phyloP scores from a whole-genome alignment of 2,888 invertebrate species.

The Agonum fuliginosum region DNA sequence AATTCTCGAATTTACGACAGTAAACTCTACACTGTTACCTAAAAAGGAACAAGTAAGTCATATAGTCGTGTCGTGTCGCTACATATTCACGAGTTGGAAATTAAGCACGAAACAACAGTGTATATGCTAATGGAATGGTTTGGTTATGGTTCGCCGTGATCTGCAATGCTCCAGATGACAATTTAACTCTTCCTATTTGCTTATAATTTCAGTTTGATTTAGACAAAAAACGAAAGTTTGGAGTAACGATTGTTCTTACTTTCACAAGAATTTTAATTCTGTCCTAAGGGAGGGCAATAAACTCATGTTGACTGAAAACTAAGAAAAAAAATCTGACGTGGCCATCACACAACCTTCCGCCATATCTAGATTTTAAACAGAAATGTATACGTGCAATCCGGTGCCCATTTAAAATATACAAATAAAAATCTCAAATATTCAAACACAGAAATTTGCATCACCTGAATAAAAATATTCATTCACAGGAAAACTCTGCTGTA shows the following conservation, averaged over 20 bases:
- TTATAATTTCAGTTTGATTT: background rate
- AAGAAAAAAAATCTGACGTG: too few species aligned
- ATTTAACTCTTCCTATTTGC: constrained; percentile 9
- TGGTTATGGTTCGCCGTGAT: too few species aligned
- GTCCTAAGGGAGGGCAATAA: background rate
- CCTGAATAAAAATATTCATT: too few species aligned
- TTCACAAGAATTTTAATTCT: constrained; percentile 3
- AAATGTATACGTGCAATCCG: too few species aligned
- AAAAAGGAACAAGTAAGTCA: constrained; percentile 14
- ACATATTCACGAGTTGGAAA: constrained; percentile 26
- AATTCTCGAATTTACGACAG: background rate
- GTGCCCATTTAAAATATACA: too few species aligned
- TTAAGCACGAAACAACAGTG: constrained; percentile 34
- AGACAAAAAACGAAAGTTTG: constrained; percentile 9
- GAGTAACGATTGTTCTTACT: background rate
- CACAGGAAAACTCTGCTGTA: too few species aligned
- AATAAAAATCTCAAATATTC: too few species aligned
- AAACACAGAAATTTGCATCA: too few species aligned
- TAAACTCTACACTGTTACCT: background rate
- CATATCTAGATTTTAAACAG: too few species aligned
- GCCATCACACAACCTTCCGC: too few species aligned
- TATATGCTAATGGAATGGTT: constrained; percentile 30
- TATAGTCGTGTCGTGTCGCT: background rate
- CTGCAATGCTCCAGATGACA: constrained; percentile 4
- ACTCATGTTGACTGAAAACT: background rate